Evolutionary conservation across 2,888 invertebrate genomes (phyloP), one percentile per base, ranked within the genome.

Genomic region (Spilarctia lutea): DNA sequence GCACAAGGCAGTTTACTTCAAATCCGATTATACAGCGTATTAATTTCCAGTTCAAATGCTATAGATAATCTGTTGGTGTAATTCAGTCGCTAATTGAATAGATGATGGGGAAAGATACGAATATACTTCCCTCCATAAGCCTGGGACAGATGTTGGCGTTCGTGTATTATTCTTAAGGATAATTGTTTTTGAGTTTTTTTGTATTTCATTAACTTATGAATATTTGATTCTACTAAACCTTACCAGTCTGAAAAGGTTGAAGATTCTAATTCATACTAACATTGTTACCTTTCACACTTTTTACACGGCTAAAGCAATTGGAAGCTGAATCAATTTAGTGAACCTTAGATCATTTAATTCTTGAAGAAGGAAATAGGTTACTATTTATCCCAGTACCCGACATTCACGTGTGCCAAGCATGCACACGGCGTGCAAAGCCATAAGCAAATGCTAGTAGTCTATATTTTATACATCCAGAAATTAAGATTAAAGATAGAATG

Each of bases 11-110:
- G 65, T 72, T 65, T 33, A 48, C 70, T 67, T 60, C 39, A 67
- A 30, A 76, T 67, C 74, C 45, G 78, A 79, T 74, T 79, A 82
- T 71, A 78, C 65, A 27, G 81, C 60, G 30, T 60, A 77, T 73
- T 75, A 78, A 83, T 84, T 75, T 74, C 70, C 66, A 66, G 72
- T 72, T 83, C 74, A 74, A 83, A 84, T 78, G 79, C 76, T 73
- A 68, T 24, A 39, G 73, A 72, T 72, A 73, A 82, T 80, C 83
- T 74, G 73, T 65, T 63, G 56, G 39, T 74, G 48, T 70, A 76
- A 77, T 80, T 74, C 68, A 75, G 69, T 74, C 75, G 69, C 75
- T 83, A 83, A 84, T 80, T 84, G 83, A 82, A 84, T 78, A 78
- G 73, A 82, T 78, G 78, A 80, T 73, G 67, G 45, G 33, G 66